Percentiles rank a stretch among this genome's conserved stretches.
Evolutionary conservation across 2,113 vertebrate species (phyloP).

Genomic region (Platysteira castanea): DNA sequence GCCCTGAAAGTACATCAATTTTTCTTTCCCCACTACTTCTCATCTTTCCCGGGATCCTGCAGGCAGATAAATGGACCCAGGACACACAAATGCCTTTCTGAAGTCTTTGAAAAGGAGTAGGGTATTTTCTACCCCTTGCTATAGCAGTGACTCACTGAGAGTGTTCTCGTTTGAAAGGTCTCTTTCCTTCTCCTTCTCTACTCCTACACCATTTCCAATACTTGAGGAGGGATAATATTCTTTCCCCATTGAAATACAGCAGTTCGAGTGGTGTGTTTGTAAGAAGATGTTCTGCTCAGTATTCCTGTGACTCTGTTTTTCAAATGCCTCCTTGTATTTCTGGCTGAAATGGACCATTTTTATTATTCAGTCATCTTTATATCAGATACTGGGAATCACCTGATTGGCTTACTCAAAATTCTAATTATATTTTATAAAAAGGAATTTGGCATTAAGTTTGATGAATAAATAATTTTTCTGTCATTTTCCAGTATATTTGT

Average conservation of each 20-base stretch:
- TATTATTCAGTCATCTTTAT: background rate
- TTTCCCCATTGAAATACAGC: background rate
- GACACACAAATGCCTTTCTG: background rate
- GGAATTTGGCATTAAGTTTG: background rate
- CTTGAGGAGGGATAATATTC: background rate
- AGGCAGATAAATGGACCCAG: background rate
- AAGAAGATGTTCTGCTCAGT: background rate
- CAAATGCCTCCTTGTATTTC: background rate
- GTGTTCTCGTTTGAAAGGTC: background rate
- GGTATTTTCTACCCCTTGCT: background rate
- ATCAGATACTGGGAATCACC: background rate
- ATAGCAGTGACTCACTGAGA: background rate
- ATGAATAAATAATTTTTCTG: background rate
- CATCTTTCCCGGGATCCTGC: background rate
- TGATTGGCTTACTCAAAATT: background rate
- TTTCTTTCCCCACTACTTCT: background rate
- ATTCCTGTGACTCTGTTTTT: background rate
- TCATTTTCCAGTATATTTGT: background rate
- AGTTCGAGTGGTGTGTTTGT: background rate
- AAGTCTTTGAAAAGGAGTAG: background rate
- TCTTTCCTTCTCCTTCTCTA: background rate
- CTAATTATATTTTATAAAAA: background rate
- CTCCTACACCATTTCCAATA: background rate
- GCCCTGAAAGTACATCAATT: background rate
- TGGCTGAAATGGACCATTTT: background rate